Evolutionary conservation across 2,113 vertebrate genomes (phyloP).

Genomic region (Neoarius graeffei): DNA sequence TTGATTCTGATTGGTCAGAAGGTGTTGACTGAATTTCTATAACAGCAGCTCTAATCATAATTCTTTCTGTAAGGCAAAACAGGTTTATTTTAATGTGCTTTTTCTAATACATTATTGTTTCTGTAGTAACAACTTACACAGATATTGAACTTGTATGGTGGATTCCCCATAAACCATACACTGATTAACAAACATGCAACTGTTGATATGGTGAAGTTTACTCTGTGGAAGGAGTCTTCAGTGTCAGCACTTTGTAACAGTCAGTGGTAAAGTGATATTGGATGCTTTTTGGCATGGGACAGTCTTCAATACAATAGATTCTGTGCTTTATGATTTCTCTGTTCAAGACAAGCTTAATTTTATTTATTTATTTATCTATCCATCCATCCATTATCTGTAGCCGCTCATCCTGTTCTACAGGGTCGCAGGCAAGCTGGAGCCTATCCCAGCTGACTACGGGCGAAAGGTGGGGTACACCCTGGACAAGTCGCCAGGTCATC

Average conservation of each 20-base stretch:
- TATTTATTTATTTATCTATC: neutral
- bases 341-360: neutral
- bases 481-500: no score
- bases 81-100: neutral
- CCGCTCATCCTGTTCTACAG: no score
- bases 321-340: neutral
- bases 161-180: neutral
- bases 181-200: neutral
- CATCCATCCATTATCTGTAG: no score
- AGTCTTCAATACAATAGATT: neutral
- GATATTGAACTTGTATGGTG: neutral
- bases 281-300: neutral
- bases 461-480: no score
- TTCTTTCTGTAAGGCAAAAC: neutral
- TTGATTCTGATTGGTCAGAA: no score
- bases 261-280: neutral
- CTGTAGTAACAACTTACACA: neutral
- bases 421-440: no score
- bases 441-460: no score
- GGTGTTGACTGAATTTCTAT: neutral
- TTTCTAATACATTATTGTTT: neutral
- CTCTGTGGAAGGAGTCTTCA: neutral
- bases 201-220: neutral
- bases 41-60: neutral
- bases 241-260: neutral